Conservation (phyloP, 2,113 vertebrate genomes). For the Aspidoscelis tigris region DNA sequence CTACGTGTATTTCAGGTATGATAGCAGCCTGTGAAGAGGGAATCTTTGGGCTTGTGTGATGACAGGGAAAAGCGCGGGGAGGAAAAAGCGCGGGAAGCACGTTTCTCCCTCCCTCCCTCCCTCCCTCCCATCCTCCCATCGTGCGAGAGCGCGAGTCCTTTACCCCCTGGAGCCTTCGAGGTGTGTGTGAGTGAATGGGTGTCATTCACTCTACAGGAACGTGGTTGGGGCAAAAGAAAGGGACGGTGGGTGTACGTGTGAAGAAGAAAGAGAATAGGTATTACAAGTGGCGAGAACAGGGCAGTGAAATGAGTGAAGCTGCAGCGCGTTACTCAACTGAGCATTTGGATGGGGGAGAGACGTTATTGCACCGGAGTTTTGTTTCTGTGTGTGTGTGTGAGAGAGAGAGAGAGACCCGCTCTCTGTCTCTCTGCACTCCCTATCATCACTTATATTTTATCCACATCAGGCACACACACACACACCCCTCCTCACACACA, state of each 20-base stretch:
- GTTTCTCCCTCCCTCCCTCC: too few species aligned
- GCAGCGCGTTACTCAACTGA: too few species aligned
- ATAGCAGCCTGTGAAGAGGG: neutral
- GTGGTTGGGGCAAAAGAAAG: neutral
- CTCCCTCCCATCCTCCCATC: neutral
- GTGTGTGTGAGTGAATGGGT: neutral
- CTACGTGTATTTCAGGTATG: neutral
- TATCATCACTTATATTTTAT: too few species aligned
- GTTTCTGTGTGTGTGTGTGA: neutral
- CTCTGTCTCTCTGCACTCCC: too few species aligned
- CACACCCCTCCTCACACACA: too few species aligned
- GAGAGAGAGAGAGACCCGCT: neutral
- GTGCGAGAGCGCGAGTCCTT: too few species aligned
- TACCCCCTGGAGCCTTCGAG: neutral
- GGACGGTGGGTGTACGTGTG: too few species aligned
- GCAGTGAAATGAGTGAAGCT: too few species aligned
- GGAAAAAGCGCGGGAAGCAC: slow-evolving; percentile 15
- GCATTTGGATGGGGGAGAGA: too few species aligned
- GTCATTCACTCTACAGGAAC: neutral
- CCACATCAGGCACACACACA: too few species aligned
- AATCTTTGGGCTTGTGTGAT: neutral
- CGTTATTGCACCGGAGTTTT: too few species aligned
- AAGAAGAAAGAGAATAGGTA: neutral
- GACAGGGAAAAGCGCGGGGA: neutral
- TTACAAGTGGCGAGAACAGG: too few species aligned